phyloP scores from a whole-genome alignment of 2,797 vertebrate genomes.

The Micromesistius poutassou region DNA sequence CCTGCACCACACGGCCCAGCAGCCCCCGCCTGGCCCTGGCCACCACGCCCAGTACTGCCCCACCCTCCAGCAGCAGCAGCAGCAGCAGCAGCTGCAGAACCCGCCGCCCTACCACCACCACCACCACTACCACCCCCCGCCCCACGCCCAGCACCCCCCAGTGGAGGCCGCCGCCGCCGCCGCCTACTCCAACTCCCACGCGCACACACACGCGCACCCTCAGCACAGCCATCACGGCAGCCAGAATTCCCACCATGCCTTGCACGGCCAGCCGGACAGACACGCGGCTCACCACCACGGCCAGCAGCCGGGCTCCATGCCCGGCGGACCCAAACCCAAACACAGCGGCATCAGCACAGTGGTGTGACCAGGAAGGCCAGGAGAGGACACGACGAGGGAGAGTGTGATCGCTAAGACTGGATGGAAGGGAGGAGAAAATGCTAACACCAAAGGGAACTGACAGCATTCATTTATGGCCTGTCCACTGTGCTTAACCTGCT shows the following conservation, averaged over 20 bases:
- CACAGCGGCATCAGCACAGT: conserved; percentile 97
- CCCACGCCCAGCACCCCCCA: conserved; percentile 76
- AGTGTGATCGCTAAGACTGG: conserved; percentile 6
- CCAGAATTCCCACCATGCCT: conserved; percentile 74
- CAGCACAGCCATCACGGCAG: conserved; percentile 70
- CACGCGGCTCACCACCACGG: conserved; percentile 62
- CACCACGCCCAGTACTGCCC: conserved; percentile 83
- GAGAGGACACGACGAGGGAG: conserved; percentile 3
- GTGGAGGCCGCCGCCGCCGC: neutral
- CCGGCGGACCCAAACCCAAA: conserved; percentile 85
- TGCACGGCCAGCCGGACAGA: conserved; percentile 72
- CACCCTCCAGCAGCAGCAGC: conserved; percentile 51
- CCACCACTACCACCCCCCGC: conserved; percentile 89
- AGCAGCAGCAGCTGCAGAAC: conserved; percentile 67
- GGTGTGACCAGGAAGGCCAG: conserved; percentile 77
- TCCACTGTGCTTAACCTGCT: conserved; percentile 72
- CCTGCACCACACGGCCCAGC: conserved; percentile 76
- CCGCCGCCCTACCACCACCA: conserved; percentile 91
- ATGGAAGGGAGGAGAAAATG: conserved; percentile 44
- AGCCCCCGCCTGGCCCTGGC: conserved; percentile 59
- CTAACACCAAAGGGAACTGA: conserved; percentile 74
- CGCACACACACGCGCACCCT: conserved; percentile 62
- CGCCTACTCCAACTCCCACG: conserved; percentile 29
- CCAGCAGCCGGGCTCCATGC: conserved; percentile 71
- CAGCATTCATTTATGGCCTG: conserved; percentile 68